Conservation (phyloP, 2,797 vertebrate genomes). For the Crenichthys baileyi region DNA sequence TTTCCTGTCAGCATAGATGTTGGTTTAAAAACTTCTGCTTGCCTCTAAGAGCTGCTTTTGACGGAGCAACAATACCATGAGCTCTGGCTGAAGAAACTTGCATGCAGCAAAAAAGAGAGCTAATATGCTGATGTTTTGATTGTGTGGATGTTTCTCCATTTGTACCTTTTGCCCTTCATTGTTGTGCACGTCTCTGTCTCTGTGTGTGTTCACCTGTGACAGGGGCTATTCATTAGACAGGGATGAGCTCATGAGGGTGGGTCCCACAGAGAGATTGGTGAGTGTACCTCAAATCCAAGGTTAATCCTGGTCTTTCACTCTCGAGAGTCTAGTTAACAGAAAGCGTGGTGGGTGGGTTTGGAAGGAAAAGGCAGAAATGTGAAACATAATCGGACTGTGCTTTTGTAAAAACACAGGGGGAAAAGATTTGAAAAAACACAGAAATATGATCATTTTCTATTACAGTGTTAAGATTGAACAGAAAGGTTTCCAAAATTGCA, state of each 20-base stretch:
- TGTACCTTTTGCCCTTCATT: conserved; percentile 35
- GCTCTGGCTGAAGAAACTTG: conserved; percentile 52
- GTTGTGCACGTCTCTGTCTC: conserved; percentile 35
- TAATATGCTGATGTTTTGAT: conserved; percentile 37
- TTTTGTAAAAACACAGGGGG: conserved; percentile 20
- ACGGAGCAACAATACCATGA: conserved; percentile 61
- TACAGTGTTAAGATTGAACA: background rate
- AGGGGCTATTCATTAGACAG: conserved; percentile 52
- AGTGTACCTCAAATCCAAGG: conserved; percentile 70
- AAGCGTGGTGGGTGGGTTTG: conserved; percentile 55
- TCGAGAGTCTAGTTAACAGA: conserved; percentile 49
- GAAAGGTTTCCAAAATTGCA: background rate
- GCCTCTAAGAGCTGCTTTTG: conserved; percentile 47
- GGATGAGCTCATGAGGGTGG: conserved; percentile 73
- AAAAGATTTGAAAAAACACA: background rate
- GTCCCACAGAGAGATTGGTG: conserved; percentile 53
- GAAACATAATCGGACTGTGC: background rate
- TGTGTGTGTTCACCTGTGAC: conserved; percentile 70
- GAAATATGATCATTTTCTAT: conserved; percentile 8
- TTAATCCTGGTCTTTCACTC: conserved; percentile 72
- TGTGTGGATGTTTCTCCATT: conserved; percentile 24
- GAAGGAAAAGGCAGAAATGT: conserved; percentile 22
- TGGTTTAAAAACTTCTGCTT: conserved; percentile 38
- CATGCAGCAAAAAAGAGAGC: conserved; percentile 40
- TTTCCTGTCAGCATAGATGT: conserved; percentile 41